Evolutionary conservation across 2,113 vertebrate genomes (phyloP).

Genomic region (Guaruba guarouba): DNA sequence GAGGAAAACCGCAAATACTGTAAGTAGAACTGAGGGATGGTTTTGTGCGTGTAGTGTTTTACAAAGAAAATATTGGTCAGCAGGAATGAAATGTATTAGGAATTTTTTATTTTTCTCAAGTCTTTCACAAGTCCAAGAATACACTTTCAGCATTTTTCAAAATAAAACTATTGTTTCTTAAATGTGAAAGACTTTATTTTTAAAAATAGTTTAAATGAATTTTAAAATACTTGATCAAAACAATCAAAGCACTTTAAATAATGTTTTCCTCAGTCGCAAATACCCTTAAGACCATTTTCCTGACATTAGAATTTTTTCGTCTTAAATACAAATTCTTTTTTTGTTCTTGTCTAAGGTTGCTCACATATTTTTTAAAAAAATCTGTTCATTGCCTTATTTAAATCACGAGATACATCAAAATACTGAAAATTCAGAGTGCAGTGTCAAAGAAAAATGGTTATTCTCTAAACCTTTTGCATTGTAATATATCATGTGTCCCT

Average conservation of each 20-base stretch:
- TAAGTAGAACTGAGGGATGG: neutral
- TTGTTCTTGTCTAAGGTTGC: neutral
- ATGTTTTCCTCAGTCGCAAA: neutral
- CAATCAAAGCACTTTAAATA: neutral
- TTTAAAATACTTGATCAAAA: neutral
- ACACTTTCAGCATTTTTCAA: neutral
- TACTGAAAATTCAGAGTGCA: neutral
- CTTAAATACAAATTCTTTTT: neutral
- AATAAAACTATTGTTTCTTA: neutral
- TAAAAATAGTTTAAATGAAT: neutral
- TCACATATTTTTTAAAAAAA: neutral
- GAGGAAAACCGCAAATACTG: neutral
- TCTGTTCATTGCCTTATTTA: neutral
- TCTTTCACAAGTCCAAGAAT: neutral
- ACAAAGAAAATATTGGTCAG: neutral
- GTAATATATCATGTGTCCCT: neutral
- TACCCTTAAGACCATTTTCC: neutral
- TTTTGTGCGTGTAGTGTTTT: neutral
- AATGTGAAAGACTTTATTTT: neutral
- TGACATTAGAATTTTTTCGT: neutral
- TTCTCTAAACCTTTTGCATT: neutral
- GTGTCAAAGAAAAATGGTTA: neutral
- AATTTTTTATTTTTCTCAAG: neutral
- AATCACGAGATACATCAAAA: neutral
- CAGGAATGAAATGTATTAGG: neutral